These are phyloP conservation scores for Ceratina japonica DNA, from an alignment of 1,140 invertebrate genomes.

Conservation along the genomic window DNA sequence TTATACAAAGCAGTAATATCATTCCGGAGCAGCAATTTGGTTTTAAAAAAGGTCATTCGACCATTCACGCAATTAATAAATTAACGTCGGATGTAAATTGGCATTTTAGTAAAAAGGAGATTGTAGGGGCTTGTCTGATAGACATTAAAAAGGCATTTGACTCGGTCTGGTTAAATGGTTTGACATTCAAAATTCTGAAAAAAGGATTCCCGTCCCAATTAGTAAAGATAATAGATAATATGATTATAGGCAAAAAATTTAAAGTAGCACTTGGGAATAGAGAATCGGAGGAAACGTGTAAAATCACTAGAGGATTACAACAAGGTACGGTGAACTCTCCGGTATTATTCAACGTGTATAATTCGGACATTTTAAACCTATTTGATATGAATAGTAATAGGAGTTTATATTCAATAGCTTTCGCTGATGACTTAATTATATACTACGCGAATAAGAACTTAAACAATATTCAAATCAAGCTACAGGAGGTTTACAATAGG, in stretches of 20 bases:
- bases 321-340: neutral
- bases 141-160: conserved; percentile 22
- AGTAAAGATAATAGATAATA: neutral
- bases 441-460: neutral
- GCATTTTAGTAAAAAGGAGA: conserved; percentile 2
- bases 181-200: neutral
- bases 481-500: neutral
- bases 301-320: neutral
- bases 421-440: neutral
- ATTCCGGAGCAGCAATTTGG: too few species aligned
- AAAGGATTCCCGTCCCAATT: neutral
- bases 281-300: neutral
- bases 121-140: conserved; percentile 3
- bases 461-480: neutral
- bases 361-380: neutral
- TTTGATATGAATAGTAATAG: neutral
- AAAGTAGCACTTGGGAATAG: neutral
- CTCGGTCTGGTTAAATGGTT: neutral
- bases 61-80: conserved; percentile 30
- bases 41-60: conserved; percentile 2
- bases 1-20: too few species aligned
- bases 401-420: neutral
- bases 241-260: neutral
- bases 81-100: neutral
- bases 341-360: neutral